Evolutionary conservation across 1,140 invertebrate genomes (phyloP).

Genomic region (Drosophila ironensis): DNA sequence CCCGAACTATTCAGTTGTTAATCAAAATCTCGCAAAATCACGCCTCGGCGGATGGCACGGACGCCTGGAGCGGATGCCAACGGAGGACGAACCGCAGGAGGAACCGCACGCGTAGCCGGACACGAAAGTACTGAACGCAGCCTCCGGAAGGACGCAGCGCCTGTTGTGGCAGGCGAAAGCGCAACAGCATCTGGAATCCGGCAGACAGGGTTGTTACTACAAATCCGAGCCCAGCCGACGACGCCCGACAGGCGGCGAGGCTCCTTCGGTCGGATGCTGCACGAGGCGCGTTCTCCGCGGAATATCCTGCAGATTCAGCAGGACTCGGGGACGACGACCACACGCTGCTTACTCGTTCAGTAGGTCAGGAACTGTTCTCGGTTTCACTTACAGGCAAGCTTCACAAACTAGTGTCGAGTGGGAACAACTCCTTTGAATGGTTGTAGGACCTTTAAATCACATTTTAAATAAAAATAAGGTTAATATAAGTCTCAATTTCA

Average conservation of each 20-base stretch:
- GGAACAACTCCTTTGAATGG: too few species aligned
- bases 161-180: conserved; percentile 37
- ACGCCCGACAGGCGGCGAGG: conserved; percentile 2
- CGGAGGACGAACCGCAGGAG: conserved; percentile 16
- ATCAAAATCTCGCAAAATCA: conserved; percentile 35
- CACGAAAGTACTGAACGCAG: conserved; percentile 70
- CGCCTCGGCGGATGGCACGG: conserved; percentile 3
- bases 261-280: conserved; percentile 50
- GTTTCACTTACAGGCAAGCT: conserved; percentile 7
- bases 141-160: conserved; percentile 47
- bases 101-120: conserved; percentile 71
- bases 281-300: background rate
- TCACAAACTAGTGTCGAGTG: background rate
- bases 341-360: conserved; percentile 61
- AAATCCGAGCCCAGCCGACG: conserved; percentile 2
- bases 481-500: too few species aligned
- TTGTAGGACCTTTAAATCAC: too few species aligned
- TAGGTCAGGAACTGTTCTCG: conserved; percentile 59
- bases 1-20: conserved; percentile 28
- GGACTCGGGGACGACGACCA: conserved; percentile 1
- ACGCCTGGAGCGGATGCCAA: background rate
- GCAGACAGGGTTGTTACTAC: conserved; percentile 46
- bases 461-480: too few species aligned
- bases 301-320: conserved; percentile 53
- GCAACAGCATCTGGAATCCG: conserved; percentile 59